phyloP scores from a whole-genome alignment of 2,113 vertebrate species.

The Hyla sarda region DNA sequence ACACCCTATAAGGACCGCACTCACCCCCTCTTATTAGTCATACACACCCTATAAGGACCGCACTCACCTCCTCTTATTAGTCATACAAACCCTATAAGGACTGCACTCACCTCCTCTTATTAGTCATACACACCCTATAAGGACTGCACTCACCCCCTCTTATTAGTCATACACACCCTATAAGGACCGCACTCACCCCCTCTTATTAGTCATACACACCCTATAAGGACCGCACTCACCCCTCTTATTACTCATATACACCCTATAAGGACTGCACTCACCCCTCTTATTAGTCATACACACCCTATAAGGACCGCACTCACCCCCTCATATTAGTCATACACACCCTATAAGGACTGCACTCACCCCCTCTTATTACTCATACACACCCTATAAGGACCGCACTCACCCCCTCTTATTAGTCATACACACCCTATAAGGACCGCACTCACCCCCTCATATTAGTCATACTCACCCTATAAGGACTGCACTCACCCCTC shows the following conservation, averaged over 20 bases:
- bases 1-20: neutral
- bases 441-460: slow-evolving; percentile 58
- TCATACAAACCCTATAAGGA: neutral
- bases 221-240: slow-evolving; percentile 56
- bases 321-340: slow-evolving; percentile 57
- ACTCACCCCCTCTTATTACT: slow-evolving; percentile 60
- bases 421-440: neutral
- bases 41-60: neutral
- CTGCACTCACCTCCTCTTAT: slow-evolving; percentile 59
- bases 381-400: neutral
- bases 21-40: slow-evolving; percentile 60
- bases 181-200: slow-evolving; percentile 58
- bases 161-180: neutral
- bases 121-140: neutral
- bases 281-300: slow-evolving; percentile 50
- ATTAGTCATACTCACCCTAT: neutral
- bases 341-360: neutral
- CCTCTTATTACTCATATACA: neutral
- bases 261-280: slow-evolving; percentile 21
- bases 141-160: slow-evolving; percentile 58
- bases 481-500: slow-evolving; percentile 57
- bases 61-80: slow-evolving; percentile 60
- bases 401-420: slow-evolving; percentile 60
- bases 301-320: neutral
- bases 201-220: neutral